Conservation (phyloP, 2,797 vertebrate genomes). For the Syndactyla subalaris region DNA sequence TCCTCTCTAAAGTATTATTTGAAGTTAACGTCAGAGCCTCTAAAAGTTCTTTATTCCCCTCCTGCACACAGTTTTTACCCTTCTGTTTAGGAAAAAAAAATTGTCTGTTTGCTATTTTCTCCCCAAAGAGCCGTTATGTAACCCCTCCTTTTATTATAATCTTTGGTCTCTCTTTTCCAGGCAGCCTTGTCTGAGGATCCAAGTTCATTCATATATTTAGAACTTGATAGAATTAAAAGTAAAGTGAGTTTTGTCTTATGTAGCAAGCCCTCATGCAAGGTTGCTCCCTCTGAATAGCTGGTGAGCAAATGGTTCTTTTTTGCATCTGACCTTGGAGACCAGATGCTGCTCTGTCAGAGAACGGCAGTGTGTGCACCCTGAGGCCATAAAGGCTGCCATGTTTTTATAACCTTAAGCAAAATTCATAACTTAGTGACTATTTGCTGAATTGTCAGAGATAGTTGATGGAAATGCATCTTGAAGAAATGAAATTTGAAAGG, state of each 20-base stretch:
- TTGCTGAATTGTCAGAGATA: background rate
- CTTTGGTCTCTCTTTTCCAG: background rate
- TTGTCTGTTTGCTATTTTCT: background rate
- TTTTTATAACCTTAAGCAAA: background rate
- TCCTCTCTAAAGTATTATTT: background rate
- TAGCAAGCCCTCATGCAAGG: background rate
- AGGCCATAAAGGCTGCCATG: background rate
- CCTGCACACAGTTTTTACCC: background rate
- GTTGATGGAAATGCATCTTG: background rate
- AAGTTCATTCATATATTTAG: background rate
- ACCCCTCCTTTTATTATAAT: background rate
- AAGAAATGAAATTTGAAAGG: background rate
- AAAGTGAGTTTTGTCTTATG: background rate
- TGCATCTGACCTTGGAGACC: background rate
- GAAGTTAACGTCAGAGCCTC: background rate
- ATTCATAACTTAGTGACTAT: background rate
- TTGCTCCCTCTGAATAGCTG: background rate
- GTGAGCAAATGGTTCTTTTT: background rate
- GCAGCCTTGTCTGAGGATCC: background rate
- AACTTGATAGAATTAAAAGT: background rate
- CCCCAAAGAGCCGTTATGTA: background rate
- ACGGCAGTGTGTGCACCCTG: background rate
- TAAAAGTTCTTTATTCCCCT: background rate
- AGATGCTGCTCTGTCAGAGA: background rate
- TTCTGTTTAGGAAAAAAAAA: background rate